Evolutionary conservation across 2,888 invertebrate species (phyloP).

Genomic region (Ornithoptera alexandrae): DNA sequence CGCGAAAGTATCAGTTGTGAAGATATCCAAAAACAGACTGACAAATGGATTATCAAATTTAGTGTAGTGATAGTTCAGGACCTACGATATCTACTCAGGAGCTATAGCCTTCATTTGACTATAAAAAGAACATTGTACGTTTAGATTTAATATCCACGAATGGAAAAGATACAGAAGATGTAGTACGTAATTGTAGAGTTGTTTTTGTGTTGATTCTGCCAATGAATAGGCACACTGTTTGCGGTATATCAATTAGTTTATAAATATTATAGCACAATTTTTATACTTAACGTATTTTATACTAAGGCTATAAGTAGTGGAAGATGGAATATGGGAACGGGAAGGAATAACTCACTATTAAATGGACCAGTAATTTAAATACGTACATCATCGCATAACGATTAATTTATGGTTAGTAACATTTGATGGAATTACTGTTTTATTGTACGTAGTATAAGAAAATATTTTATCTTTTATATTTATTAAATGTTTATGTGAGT

Average conservation of each 20-base stretch:
- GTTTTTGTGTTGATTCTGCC: constrained; percentile 54
- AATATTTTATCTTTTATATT: too few relatives aligned
- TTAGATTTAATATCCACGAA: constrained; percentile 44
- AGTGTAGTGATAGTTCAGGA: constrained; percentile 9
- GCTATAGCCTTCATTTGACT: constrained; percentile 56
- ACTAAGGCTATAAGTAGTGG: constrained; percentile 78
- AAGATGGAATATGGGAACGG: constrained; percentile 63
- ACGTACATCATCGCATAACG: neutral
- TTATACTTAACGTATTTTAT: constrained; percentile 62
- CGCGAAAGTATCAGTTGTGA: constrained; percentile 59
- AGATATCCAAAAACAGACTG: constrained; percentile 62
- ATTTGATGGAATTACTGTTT: neutral
- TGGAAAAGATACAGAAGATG: constrained; percentile 36
- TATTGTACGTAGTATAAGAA: too few relatives aligned
- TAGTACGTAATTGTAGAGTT: constrained; percentile 2
- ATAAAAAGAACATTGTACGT: constrained; percentile 40
- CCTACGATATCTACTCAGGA: constrained; percentile 44
- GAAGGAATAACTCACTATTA: constrained; percentile 37
- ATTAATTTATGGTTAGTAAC: neutral
- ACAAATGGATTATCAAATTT: constrained; percentile 59
- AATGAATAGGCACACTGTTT: constrained; percentile 54
- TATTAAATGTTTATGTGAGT: neutral
- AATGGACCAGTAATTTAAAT: neutral
- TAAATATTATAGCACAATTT: constrained; percentile 60
- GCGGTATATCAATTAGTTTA: constrained; percentile 52